Conservation (phyloP, 2,888 invertebrate genomes). For the Drosophila niveifrons region DNA sequence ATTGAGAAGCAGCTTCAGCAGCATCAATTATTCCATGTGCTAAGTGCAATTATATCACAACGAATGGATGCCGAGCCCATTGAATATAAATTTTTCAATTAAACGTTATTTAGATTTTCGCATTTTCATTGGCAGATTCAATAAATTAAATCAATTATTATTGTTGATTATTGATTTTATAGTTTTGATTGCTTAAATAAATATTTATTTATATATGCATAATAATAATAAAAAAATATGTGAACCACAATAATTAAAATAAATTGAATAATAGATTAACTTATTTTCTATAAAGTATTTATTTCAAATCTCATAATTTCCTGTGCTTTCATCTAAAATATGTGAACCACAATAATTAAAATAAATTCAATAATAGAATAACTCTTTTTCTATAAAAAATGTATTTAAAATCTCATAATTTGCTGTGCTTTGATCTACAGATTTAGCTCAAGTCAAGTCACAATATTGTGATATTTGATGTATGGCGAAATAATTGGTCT, state of each 20-base stretch:
- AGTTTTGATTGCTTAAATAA: too few species aligned
- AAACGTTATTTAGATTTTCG: neutral
- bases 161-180: neutral
- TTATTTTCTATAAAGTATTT: too few species aligned
- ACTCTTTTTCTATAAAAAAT: too few species aligned
- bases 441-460: neutral
- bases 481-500: slow-evolving; percentile 35
- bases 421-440: too few species aligned
- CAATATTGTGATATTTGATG: slow-evolving; percentile 4
- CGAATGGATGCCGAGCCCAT: neutral
- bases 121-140: neutral
- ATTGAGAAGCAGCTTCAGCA: slow-evolving; percentile 1
- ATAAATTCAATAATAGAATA: too few species aligned
- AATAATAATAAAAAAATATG: too few species aligned
- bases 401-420: neutral
- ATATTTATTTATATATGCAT: too few species aligned
- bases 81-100: neutral
- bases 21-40: neutral
- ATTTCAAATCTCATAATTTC: neutral
- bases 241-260: neutral
- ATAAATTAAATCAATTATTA: neutral
- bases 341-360: neutral
- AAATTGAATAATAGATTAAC: too few species aligned
- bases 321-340: too few species aligned
- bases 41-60: neutral